Conservation (phyloP, 2,797 vertebrate species). For the Pelochelys cantorii region DNA sequence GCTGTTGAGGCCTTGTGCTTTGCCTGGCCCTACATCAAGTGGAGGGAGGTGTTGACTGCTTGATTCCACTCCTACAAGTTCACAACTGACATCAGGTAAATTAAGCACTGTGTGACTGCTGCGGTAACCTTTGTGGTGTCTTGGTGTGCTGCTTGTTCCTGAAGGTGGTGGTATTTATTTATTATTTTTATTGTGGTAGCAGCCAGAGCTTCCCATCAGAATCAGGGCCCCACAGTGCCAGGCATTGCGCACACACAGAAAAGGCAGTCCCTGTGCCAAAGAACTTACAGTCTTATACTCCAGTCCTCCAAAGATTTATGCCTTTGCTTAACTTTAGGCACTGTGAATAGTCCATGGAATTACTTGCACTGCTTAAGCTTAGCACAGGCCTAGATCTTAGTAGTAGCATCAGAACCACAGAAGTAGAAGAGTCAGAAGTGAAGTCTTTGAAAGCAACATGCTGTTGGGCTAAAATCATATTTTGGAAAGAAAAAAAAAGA, state of each 20-base stretch:
- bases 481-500: no score
- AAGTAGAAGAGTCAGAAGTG: background rate
- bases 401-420: background rate
- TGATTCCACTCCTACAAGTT: background rate
- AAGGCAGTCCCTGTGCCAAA: background rate
- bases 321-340: background rate
- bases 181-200: background rate
- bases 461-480: background rate
- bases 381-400: background rate
- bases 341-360: background rate
- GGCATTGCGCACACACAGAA: background rate
- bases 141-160: background rate
- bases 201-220: background rate
- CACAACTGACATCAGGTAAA: background rate
- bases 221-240: background rate
- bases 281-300: background rate
- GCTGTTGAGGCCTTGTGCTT: background rate
- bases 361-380: background rate
- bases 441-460: background rate
- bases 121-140: background rate
- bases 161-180: background rate
- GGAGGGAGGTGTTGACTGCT: background rate
- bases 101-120: background rate
- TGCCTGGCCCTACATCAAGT: background rate
- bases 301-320: background rate